Conservation (phyloP, 1,140 invertebrate genomes). For the Cherax destructor region DNA sequence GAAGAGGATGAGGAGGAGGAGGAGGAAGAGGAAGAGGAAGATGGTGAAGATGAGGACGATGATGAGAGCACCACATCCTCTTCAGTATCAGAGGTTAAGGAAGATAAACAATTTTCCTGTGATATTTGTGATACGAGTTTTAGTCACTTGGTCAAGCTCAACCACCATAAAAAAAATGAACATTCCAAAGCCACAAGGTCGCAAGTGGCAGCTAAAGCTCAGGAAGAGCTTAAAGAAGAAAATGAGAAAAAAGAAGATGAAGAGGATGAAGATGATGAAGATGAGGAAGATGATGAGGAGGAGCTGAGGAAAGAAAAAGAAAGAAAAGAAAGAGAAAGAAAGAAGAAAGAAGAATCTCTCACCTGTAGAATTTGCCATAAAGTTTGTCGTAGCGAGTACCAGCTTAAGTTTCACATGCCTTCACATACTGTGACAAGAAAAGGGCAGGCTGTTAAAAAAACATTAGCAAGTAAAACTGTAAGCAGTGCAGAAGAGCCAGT, state of each 20-base stretch:
- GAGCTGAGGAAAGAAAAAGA: conserved; percentile 41
- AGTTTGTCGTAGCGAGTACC: conserved; percentile 64
- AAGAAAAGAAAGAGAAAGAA: conserved; percentile 48
- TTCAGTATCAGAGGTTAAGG: conserved; percentile 60
- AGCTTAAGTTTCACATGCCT: conserved; percentile 56
- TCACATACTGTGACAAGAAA: conserved; percentile 43
- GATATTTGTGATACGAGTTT: conserved; percentile 65
- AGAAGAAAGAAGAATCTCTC: conserved; percentile 44
- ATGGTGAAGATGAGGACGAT: background rate
- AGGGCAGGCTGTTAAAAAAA: conserved; percentile 14
- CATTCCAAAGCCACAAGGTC: conserved; percentile 49
- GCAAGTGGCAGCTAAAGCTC: conserved; percentile 26
- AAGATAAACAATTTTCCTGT: conserved; percentile 60
- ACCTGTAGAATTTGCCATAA: conserved; percentile 66
- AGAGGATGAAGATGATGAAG: conserved; percentile 21
- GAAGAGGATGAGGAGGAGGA: conserved; percentile 13
- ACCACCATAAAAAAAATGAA: conserved; percentile 63
- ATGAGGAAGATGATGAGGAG: conserved; percentile 46
- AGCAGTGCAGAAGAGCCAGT: background rate
- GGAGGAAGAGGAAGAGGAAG: conserved; percentile 27
- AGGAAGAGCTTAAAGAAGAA: background rate
- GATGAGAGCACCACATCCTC: conserved; percentile 34
- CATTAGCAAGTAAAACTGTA: conserved; percentile 34
- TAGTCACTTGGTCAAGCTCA: conserved; percentile 64
- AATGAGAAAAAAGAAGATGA: conserved; percentile 17